phyloP scores from a whole-genome alignment of 2,888 invertebrate genomes.

The Rutpela maculata region DNA sequence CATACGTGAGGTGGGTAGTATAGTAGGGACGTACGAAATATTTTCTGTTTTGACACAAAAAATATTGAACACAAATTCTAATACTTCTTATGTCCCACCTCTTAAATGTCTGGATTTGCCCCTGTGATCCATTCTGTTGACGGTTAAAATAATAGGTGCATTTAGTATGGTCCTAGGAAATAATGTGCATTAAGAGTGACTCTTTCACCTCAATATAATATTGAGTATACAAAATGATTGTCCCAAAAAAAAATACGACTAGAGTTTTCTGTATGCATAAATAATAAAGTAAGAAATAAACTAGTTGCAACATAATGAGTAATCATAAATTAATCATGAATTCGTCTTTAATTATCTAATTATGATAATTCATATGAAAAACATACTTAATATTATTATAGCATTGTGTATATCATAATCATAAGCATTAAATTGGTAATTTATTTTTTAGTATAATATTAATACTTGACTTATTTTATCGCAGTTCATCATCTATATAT shows the following conservation, averaged over 20 bases:
- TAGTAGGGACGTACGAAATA: too few relatives aligned
- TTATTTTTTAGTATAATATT: not conserved
- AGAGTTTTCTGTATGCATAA: not conserved
- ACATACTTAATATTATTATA: not conserved
- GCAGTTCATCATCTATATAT: not conserved
- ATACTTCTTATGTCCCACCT: too few relatives aligned
- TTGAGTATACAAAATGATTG: too few relatives aligned
- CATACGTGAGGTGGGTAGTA: too few relatives aligned
- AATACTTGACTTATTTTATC: slow-evolving; percentile 7
- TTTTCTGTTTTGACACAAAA: too few relatives aligned
- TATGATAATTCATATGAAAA: slow-evolving; percentile 10
- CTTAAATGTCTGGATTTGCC: too few relatives aligned
- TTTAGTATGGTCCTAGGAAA: too few relatives aligned
- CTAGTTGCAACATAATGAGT: slow-evolving; percentile 1
- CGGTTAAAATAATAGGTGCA: too few relatives aligned
- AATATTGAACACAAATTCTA: too few relatives aligned
- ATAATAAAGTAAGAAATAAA: slow-evolving; percentile 4
- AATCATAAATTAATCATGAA: not conserved
- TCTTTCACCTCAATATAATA: too few relatives aligned
- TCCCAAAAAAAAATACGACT: not conserved
- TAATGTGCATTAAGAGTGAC: too few relatives aligned
- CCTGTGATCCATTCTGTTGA: too few relatives aligned
- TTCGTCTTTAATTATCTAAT: slow-evolving; percentile 11
- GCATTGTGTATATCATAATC: not conserved
- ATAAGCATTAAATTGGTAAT: slow-evolving; percentile 1